These are phyloP conservation scores for Apodemia zela DNA, from an alignment of 2,888 invertebrate species.

Conservation along the genomic window DNA sequence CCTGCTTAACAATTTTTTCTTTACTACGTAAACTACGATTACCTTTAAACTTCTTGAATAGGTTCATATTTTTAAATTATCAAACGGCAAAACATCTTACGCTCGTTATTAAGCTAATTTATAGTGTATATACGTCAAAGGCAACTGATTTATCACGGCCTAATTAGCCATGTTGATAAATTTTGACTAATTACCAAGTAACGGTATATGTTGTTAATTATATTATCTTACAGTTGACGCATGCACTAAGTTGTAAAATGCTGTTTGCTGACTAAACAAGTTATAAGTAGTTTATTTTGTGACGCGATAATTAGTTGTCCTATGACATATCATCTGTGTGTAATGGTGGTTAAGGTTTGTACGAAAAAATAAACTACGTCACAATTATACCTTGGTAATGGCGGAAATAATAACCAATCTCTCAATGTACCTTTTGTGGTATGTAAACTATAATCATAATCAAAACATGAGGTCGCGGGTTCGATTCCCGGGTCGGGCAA, in stretches of 20 bases:
- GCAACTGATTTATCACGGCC: conserved; percentile 46
- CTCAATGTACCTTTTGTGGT: no score
- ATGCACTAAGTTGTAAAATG: conserved; percentile 40
- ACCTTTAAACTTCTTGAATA: neutral
- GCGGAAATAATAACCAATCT: no score
- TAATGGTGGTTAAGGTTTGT: neutral
- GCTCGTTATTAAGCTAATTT: conserved; percentile 37
- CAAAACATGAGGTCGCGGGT: no score
- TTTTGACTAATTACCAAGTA: conserved; percentile 61
- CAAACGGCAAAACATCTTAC: conserved; percentile 20
- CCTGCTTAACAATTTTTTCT: neutral
- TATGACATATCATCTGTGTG: neutral
- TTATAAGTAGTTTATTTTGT: conserved; percentile 10
- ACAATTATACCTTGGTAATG: no score
- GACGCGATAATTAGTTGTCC: neutral
- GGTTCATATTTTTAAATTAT: conserved; percentile 9
- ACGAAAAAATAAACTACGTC: neutral
- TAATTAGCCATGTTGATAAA: conserved; percentile 61
- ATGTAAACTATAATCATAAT: no score
- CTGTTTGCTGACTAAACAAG: conserved; percentile 43
- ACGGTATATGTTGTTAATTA: conserved; percentile 42
- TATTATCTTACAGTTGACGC: conserved; percentile 63
- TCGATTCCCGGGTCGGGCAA: no score
- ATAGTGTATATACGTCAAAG: conserved; percentile 37
- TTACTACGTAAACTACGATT: neutral